Evolutionary conservation across 2,888 invertebrate species (phyloP).

Genomic region (Hydraecia micacea): DNA sequence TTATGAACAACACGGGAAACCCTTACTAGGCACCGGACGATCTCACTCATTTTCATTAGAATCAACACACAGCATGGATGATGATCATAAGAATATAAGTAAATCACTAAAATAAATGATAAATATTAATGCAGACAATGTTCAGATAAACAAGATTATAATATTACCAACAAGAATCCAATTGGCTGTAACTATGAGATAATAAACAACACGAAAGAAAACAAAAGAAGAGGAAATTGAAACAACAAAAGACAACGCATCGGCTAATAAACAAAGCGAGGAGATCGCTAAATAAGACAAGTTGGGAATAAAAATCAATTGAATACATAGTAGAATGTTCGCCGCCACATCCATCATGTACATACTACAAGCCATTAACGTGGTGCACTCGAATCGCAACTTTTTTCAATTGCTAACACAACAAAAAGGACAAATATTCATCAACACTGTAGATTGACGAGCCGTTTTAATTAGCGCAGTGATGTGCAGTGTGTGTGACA

Average conservation of each 20-base stretch:
- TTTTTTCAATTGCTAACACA: constrained; percentile 69
- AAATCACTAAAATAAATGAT: constrained; percentile 29
- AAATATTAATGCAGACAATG: constrained; percentile 43
- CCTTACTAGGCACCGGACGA: constrained; percentile 57
- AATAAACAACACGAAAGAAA: constrained; percentile 59
- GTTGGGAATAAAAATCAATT: constrained; percentile 54
- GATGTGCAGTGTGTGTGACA: constrained; percentile 70
- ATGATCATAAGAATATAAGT: constrained; percentile 35
- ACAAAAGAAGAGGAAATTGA: constrained; percentile 60
- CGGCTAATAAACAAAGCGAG: constrained; percentile 49
- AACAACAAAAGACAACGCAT: constrained; percentile 58
- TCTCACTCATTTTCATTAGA: constrained; percentile 58
- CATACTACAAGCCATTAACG: constrained; percentile 68
- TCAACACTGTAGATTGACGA: constrained; percentile 66
- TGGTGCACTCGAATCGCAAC: constrained; percentile 68
- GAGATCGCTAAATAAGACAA: constrained; percentile 53
- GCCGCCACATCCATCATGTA: constrained; percentile 68
- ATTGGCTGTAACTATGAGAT: constrained; percentile 53
- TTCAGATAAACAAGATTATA: constrained; percentile 57
- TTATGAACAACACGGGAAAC: constrained; percentile 49
- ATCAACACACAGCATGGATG: constrained; percentile 63
- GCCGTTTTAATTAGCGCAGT: constrained; percentile 70
- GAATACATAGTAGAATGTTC: constrained; percentile 59
- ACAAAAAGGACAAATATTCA: constrained; percentile 69
- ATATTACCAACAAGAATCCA: constrained; percentile 52